These are phyloP conservation scores for Hycleus phaleratus DNA, from an alignment of 1,140 invertebrate species.

Conservation along the genomic window DNA sequence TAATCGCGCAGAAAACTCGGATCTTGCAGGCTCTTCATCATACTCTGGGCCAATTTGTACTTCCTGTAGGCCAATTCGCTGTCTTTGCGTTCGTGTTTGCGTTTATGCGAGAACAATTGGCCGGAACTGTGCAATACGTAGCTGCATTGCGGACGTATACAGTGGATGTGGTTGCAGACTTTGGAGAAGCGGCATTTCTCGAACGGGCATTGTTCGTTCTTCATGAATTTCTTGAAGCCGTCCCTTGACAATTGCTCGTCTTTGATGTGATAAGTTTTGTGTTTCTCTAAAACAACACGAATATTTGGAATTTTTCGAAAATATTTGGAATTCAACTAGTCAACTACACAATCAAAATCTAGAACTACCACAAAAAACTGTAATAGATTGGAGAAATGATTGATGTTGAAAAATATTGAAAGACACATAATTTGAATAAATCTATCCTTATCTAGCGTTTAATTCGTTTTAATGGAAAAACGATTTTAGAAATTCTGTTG, in stretches of 20 bases:
- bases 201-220: conserved; percentile 89
- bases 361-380: too few relatives aligned
- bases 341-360: too few relatives aligned
- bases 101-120: conserved; percentile 95
- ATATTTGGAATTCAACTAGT: too few relatives aligned
- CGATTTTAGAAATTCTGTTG: too few relatives aligned
- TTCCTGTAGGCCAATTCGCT: conserved; percentile 76
- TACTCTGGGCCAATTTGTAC: conserved; percentile 52
- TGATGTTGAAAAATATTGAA: too few relatives aligned
- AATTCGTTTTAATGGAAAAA: too few relatives aligned
- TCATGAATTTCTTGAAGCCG: conserved; percentile 98
- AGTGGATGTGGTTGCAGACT: conserved; percentile 97
- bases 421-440: too few relatives aligned
- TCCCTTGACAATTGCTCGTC: conserved; percentile 92
- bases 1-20: conserved; percentile 29
- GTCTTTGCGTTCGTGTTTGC: conserved; percentile 92
- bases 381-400: too few relatives aligned
- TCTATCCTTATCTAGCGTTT: too few relatives aligned
- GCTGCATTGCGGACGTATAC: conserved; percentile 89
- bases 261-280: conserved; percentile 97
- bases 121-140: conserved; percentile 94
- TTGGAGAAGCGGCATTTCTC: conserved; percentile 86
- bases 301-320: too few relatives aligned
- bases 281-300: conserved; percentile 70
- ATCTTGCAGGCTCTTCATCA: conserved; percentile 40